Base-by-base conservation (phyloP, 1,140 invertebrate species). In the Holotrichia oblita region DNA sequence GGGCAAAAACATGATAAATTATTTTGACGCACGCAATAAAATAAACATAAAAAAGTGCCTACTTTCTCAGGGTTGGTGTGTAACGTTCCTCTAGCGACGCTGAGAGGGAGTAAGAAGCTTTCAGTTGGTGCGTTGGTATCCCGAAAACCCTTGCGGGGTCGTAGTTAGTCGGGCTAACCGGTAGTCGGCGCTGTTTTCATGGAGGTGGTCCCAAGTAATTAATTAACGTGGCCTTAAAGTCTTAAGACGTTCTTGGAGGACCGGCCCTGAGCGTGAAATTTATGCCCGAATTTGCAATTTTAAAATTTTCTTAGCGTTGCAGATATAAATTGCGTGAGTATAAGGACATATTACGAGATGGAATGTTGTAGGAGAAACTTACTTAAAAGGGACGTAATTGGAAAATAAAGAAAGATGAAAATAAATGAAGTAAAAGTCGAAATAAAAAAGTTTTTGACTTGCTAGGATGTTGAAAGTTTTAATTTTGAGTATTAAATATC, bases 21-120 rank as follows among this genome's bases (percentile, higher is more conserved):
- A 55, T 55, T 55, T 55, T 55, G 48, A 55, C 48, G 48, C 48
- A 55, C 48, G 48, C 48, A 55, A 55, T 55, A 55, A 55, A 55
- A 55, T 55, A 55, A 55, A 55, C 48, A 55, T 55, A 55, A 55
- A 55, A 48, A 55, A 55, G 48, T 17, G 17, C 48, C 48, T 55
- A 55, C 14, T 55, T 55, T 17, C 48, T 17, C 17, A 6, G n/a
- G 48, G 48, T 4, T 17, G 48, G n/a, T 55, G 48, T 17, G 6
- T 17, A 17, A 2, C 17, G 14, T 55, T 34, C 27, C 27, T 55
- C 48, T 55, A 55, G 14, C 48, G 48, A 20, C 14, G 14, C 14
- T 3, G n/a, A 55, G 17, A n/a, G 48, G 48, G 48, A n/a, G 3
- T n/a, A n/a, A 17, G 48, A 3, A 55, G 6, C 48, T 55, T 34